phyloP scores from a whole-genome alignment of 2,797 vertebrate species.

The Catharus ustulatus region DNA sequence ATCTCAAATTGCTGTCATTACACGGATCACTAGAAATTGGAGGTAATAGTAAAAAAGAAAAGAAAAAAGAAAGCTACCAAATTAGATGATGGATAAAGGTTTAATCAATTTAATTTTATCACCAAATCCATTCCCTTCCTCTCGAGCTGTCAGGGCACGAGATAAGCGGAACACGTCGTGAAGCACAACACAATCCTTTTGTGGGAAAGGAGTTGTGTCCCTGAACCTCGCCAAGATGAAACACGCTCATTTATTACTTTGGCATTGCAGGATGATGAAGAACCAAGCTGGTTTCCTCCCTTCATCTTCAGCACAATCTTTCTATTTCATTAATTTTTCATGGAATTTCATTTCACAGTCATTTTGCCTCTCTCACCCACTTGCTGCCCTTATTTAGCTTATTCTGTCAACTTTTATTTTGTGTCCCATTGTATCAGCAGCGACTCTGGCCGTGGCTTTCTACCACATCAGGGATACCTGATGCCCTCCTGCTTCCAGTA shows the following conservation, averaged over 20 bases:
- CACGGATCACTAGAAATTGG: slow-evolving; percentile 77
- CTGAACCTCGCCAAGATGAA: slow-evolving; percentile 68
- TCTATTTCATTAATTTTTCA: slow-evolving; percentile 78
- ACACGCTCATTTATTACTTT: slow-evolving; percentile 72
- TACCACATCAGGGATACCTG: not conserved
- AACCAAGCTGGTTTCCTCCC: slow-evolving; percentile 56
- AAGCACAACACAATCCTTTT: slow-evolving; percentile 59
- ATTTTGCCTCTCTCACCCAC: slow-evolving; percentile 37
- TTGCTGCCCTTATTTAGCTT: slow-evolving; percentile 35
- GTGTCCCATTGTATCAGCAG: not conserved
- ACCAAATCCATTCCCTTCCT: slow-evolving; percentile 75
- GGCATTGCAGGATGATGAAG: slow-evolving; percentile 62
- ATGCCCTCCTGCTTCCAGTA: not conserved
- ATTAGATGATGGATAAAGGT: slow-evolving; percentile 73
- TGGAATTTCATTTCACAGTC: slow-evolving; percentile 72
- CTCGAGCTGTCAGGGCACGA: slow-evolving; percentile 54
- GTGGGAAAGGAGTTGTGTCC: slow-evolving; percentile 63
- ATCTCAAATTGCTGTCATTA: slow-evolving; percentile 81
- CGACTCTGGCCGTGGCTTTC: not conserved
- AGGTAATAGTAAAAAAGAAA: slow-evolving; percentile 58
- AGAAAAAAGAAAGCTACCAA: slow-evolving; percentile 44
- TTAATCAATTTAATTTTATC: slow-evolving; percentile 84
- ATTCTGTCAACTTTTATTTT: slow-evolving; percentile 63
- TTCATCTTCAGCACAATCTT: slow-evolving; percentile 61
- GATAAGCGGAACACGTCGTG: slow-evolving; percentile 64